phyloP scores from a whole-genome alignment of 2,797 vertebrate species.

The Steatocranus sp. region DNA sequence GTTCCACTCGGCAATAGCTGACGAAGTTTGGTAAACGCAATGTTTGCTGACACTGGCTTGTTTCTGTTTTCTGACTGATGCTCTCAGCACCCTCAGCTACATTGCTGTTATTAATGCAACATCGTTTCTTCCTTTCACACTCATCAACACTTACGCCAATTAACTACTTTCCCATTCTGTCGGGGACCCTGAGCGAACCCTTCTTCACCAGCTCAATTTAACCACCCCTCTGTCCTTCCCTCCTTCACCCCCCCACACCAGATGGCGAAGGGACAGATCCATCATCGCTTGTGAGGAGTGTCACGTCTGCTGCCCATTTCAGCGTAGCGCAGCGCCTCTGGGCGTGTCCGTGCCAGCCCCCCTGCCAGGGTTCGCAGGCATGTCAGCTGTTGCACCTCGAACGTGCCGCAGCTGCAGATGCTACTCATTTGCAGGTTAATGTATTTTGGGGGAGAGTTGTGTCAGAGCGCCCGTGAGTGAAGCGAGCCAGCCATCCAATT shows the following conservation, averaged over 20 bases:
- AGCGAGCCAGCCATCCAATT: slow-evolving; percentile 48
- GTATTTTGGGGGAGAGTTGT: slow-evolving; percentile 32
- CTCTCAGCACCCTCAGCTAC: too few species aligned
- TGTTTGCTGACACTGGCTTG: background rate
- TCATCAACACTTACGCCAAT: slow-evolving; percentile 4
- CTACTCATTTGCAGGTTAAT: slow-evolving; percentile 70
- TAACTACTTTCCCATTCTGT: background rate
- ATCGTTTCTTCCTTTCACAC: background rate
- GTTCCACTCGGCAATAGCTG: background rate
- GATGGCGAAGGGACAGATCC: slow-evolving; percentile 50
- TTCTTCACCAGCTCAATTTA: background rate
- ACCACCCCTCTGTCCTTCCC: background rate
- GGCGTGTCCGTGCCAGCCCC: slow-evolving; percentile 39
- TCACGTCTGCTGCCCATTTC: slow-evolving; percentile 30
- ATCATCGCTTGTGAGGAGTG: slow-evolving; percentile 42
- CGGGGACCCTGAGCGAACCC: background rate
- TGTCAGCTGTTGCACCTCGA: slow-evolving; percentile 50
- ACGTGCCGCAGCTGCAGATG: slow-evolving; percentile 53
- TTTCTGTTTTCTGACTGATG: background rate
- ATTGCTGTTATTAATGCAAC: background rate
- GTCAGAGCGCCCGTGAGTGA: slow-evolving; percentile 21
- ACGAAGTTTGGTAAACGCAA: background rate
- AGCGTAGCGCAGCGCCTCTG: slow-evolving; percentile 18
- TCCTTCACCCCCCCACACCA: slow-evolving; percentile 11
- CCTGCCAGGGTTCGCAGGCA: slow-evolving; percentile 34